Conservation (phyloP, 2,888 invertebrate genomes). For the Spodoptera littoralis region DNA sequence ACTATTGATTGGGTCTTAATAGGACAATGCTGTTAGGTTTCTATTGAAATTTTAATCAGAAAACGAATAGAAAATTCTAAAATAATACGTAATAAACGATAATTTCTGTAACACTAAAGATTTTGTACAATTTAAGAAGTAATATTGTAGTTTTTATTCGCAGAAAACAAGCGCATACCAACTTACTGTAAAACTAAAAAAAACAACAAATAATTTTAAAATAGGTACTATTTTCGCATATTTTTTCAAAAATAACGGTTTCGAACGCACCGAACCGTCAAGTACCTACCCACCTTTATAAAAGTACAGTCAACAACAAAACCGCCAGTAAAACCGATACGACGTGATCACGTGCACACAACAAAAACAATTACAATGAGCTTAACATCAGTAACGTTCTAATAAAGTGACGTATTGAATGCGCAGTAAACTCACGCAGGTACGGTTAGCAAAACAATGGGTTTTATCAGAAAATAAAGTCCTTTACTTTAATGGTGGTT, state of each 20-base stretch:
- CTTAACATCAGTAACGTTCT: conserved; percentile 65
- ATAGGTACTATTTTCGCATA: no score
- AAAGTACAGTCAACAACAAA: conserved; percentile 56
- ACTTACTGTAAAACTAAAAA: neutral
- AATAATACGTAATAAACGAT: no score
- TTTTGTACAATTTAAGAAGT: no score
- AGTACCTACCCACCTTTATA: neutral
- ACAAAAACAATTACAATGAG: conserved; percentile 69
- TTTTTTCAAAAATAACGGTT: no score
- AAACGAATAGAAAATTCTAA: neutral
- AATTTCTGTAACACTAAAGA: no score
- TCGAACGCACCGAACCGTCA: neutral
- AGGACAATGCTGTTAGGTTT: conserved; percentile 17
- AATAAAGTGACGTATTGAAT: conserved; percentile 67
- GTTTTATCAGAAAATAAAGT: conserved; percentile 49
- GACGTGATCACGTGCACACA: conserved; percentile 41
- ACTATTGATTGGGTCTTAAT: conserved; percentile 29
- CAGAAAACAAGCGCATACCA: no score
- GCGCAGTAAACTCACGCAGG: conserved; percentile 62
- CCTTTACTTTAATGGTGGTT: conserved; percentile 45
- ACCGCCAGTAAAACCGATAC: conserved; percentile 28
- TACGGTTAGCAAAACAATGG: conserved; percentile 56
- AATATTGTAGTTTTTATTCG: no score
- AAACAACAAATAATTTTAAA: neutral
- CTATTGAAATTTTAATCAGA: neutral